Evolutionary conservation across 2,797 vertebrate species (phyloP), one percentile per base, ranked within the genome.

Genomic region (Tauraco hartlaubi): DNA sequence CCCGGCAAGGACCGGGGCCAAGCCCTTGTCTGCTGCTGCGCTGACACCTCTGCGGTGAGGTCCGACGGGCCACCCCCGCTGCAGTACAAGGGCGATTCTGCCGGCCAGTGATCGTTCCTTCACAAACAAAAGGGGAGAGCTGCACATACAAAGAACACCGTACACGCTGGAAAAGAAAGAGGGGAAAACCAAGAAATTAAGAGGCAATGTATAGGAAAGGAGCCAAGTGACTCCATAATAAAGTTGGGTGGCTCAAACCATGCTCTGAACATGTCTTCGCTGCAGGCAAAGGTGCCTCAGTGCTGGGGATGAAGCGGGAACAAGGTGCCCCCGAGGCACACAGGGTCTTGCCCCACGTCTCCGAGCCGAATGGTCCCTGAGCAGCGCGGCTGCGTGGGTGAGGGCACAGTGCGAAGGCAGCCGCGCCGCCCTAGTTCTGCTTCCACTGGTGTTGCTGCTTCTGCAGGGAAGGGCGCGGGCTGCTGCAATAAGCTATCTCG

Each of bases 401-500:
- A 69, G 31, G 62, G 66, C 73, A 82, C 1, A 0, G 84, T 10
- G 11, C 3, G 3, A 18, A n/a, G 39, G 74, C 58, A 29, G 77
- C 18, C 2, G 0, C 1, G 6, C 76, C 75, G 88, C 59, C 69
- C 39, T 72, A 37, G 63, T 74, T 43, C 7, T 3, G 22, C 77
- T 93, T 9, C 23, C 72, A 73, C 80, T 81, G 59, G 58, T 59
- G 76, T 5, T 64, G 79, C 92, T 92, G 11, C 68, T 82, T 74
- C 66, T 78, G 90, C 90, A 9, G 56, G 71, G 63, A 43, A 51
- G 74, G 69, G 55, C 26, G 2, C 63, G 37, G 73, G 37, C 55
- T 89, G 80, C 94, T 95, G 88, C 73, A 93, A 94, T 89, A 90
- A 96, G 90, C 92, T 90, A 51, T 92, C 94, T 92, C 72, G 91